Base-by-base conservation (phyloP, 2,797 vertebrate species). In the Mus spretus region DNA sequence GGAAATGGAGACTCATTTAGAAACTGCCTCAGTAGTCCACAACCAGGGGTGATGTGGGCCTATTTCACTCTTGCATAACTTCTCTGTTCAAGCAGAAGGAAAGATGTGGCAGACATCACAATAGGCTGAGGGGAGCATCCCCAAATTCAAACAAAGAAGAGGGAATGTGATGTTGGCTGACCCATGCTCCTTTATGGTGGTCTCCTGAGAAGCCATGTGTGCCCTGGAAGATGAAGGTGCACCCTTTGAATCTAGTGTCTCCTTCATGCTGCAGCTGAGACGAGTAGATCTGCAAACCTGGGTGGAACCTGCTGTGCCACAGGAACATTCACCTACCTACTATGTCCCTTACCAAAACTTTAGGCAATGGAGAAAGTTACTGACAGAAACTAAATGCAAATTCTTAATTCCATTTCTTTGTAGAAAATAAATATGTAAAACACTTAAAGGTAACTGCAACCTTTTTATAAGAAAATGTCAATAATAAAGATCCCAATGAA, bases 341-440 rank as follows among this genome's bases (percentile, higher is more conserved):
- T 22, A 65, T 12, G 2, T 47, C 31, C 84, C 92, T 74, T 74
- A 96, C 80, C 57, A 80, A 92, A 93, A 84, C 44, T 88, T 92
- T 77, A 93, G 82, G 63, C 37, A 92, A 37, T 20, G 34, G 57
- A 92, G 20, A 65, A 96, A 50, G 1, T 89, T 94, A 81, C 10
- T 82, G 44, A 74, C 15, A 90, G 59, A 85, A 93, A 84, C 57
- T 74, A 78, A 91, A 90, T 78, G 7, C 28, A 92, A 93, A 88
- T 82, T 77, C 47, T 67, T 85, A 91, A 92, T 82, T 74, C 40
- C 96, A 72, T 74, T 37, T 94, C 89, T 95, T 26, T 53, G 20
- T 85, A 6, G 22, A 47, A 89, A 92, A 44, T 84, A 83, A 53
- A 79, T 92, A 96, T 95, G 97, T 65, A 57, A 85, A 87, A 92